A percentile compares a stretch with the other conserved stretches of the same genome.
Evolutionary conservation across 1,140 invertebrate species (phyloP).

Genomic region (Rhagoletis zephyria): DNA sequence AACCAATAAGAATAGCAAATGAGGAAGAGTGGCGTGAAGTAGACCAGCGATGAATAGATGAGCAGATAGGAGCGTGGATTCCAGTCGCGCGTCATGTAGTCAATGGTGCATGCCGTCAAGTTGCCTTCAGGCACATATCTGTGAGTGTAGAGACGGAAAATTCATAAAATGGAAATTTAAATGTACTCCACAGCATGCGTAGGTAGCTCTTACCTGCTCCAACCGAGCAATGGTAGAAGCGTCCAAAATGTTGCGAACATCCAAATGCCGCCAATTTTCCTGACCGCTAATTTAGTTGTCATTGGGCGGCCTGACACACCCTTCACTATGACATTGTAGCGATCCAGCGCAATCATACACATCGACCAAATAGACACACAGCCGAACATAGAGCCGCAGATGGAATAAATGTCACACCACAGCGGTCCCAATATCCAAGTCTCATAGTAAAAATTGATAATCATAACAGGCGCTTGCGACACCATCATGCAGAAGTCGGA

Average conservation of each 20-base stretch:
- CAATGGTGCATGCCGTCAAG: constrained; percentile 83
- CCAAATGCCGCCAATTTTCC: constrained; percentile 80
- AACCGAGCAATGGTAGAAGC: constrained; percentile 78
- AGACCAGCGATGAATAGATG: constrained; percentile 77
- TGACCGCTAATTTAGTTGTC: constrained; percentile 78
- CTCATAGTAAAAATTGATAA: constrained; percentile 87
- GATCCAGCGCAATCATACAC: constrained; percentile 85
- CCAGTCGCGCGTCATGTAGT: constrained; percentile 79
- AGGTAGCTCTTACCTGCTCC: constrained; percentile 75
- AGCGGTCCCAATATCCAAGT: constrained; percentile 86
- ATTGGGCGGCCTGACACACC: constrained; percentile 78
- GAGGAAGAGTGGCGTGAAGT: constrained; percentile 78
- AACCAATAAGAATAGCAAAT: constrained; percentile 81
- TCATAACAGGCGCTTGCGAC: constrained; percentile 84
- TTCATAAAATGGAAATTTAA: no score
- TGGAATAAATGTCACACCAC: constrained; percentile 85
- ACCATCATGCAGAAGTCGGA: constrained; percentile 91
- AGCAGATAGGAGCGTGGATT: constrained; percentile 77
- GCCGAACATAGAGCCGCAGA: constrained; percentile 85
- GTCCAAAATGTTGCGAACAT: constrained; percentile 79
- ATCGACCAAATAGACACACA: constrained; percentile 87
- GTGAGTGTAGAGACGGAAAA: background rate
- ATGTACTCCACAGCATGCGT: no score
- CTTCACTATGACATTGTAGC: constrained; percentile 90
- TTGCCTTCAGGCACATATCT: constrained; percentile 83